These are phyloP conservation scores for Drosophila serrata DNA, from an alignment of 1,140 invertebrate species.

Conservation along the genomic window DNA sequence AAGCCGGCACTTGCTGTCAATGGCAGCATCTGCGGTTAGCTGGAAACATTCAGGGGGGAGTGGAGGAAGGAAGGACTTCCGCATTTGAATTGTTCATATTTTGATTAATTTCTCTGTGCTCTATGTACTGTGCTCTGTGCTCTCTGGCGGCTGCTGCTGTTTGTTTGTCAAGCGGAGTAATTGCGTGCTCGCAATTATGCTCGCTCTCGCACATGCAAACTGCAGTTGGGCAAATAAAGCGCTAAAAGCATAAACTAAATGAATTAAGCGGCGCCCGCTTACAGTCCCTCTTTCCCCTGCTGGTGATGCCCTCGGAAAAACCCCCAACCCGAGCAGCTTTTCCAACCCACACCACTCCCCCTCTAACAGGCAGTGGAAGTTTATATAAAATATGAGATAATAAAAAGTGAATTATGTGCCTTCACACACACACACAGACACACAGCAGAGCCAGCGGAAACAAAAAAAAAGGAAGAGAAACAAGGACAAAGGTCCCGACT, in stretches of 20 bases:
- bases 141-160: constrained; percentile 8
- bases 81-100: constrained; percentile 27
- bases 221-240: constrained; percentile 73
- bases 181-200: constrained; percentile 49
- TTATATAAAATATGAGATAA: constrained; percentile 75
- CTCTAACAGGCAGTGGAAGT: constrained; percentile 21
- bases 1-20: background rate
- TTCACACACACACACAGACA: constrained; percentile 49
- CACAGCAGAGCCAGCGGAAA: constrained; percentile 4
- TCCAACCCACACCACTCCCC: background rate
- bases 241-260: constrained; percentile 72
- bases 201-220: constrained; percentile 33
- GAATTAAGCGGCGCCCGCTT: constrained; percentile 58
- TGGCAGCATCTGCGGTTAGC: constrained; percentile 18
- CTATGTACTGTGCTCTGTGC: background rate
- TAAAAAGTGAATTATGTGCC: constrained; percentile 79
- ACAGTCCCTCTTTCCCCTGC: constrained; percentile 19
- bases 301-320: background rate
- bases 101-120: constrained; percentile 33
- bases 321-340: background rate
- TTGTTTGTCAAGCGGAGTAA: constrained; percentile 55
- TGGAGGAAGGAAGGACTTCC: background rate
- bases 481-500: background rate
- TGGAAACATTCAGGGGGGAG: too few species aligned
- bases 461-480: constrained; percentile 2